phyloP scores from a whole-genome alignment of 92 coral and sea anemone species.

The Montipora capitata region DNA sequence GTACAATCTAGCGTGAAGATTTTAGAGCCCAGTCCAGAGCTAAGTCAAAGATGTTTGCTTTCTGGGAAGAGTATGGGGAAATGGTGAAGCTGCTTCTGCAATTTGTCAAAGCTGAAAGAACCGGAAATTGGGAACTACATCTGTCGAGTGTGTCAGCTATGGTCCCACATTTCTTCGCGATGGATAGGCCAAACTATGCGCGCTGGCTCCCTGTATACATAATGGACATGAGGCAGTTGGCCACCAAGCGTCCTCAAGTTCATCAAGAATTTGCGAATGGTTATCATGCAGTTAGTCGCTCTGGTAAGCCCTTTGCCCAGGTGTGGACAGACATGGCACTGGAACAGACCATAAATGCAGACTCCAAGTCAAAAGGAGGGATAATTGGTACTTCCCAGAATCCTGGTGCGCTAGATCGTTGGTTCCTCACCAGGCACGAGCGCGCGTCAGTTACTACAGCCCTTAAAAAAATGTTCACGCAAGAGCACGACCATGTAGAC shows the following conservation, averaged over 20 bases:
- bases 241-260: constrained; percentile 63
- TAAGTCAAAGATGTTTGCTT: no score
- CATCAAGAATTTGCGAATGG: constrained; percentile 58
- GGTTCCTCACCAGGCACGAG: constrained; percentile 74
- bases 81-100: no score
- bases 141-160: constrained; percentile 61
- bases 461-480: constrained; percentile 51
- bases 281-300: constrained; percentile 67
- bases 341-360: no score
- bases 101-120: no score
- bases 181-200: constrained; percentile 72
- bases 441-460: constrained; percentile 81
- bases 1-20: no score
- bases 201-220: neutral
- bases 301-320: constrained; percentile 44
- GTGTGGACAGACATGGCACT: no score
- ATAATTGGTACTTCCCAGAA: constrained; percentile 59
- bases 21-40: no score
- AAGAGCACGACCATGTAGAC: constrained; percentile 7
- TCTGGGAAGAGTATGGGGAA: no score
- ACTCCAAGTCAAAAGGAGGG: no score
- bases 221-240: constrained; percentile 24
- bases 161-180: constrained; percentile 67
- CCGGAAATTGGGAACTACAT: constrained; percentile 73
- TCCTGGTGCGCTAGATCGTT: constrained; percentile 72